Evolutionary conservation across 2,888 invertebrate genomes (phyloP).

Genomic region (Yponomeuta cagnagella): DNA sequence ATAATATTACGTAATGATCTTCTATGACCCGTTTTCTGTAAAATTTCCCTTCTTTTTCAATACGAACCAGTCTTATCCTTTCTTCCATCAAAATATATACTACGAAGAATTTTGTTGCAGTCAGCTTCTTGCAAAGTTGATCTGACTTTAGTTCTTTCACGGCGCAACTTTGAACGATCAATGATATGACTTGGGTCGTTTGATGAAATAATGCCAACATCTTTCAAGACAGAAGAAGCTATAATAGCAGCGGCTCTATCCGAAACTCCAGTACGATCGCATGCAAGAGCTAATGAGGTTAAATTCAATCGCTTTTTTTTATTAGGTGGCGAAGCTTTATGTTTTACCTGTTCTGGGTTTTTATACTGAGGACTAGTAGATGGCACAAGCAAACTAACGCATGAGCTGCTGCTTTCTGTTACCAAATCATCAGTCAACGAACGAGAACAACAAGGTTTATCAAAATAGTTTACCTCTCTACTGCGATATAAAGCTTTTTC

Average conservation of each 20-base stretch:
- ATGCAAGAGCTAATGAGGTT: not conserved
- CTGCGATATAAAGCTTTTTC: not conserved
- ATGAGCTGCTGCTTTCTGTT: not conserved
- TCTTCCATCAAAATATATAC: constrained; percentile 10
- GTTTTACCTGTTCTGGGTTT: not conserved
- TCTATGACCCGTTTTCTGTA: not conserved
- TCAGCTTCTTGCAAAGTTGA: not conserved
- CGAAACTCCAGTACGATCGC: constrained; percentile 10
- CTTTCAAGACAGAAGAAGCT: too few relatives aligned
- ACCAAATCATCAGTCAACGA: not conserved
- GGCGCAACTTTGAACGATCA: constrained; percentile 4
- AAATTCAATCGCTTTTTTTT: constrained; percentile 9
- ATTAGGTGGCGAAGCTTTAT: not conserved
- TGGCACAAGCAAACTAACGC: not conserved
- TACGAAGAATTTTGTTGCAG: not conserved
- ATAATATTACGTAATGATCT: not conserved
- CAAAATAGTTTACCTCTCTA: not conserved
- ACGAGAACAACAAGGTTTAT: not conserved
- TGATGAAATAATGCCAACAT: not conserved
- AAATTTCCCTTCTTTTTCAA: constrained; percentile 5
- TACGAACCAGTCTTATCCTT: constrained; percentile 12
- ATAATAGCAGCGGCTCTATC: constrained; percentile 4
- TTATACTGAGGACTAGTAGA: not conserved
- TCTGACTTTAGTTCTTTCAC: constrained; percentile 6
- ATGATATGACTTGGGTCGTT: not conserved